Evolutionary conservation across 2,888 invertebrate genomes (phyloP).

Genomic region (Drosophila aldrichi): DNA sequence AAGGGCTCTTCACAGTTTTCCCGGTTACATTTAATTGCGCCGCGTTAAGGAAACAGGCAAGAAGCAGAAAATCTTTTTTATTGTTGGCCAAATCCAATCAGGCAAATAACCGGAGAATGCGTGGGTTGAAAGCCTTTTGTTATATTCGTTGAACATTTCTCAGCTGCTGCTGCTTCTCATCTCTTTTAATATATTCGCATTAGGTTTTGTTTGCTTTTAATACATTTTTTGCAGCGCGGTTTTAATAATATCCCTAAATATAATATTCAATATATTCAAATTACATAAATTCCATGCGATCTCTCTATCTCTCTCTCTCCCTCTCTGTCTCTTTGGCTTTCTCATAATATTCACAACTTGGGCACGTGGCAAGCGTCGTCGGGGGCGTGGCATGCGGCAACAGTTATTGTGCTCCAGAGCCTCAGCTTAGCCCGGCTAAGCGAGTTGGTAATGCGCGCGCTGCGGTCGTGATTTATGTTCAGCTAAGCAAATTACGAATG

Average conservation of each 20-base stretch:
- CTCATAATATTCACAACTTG: slow-evolving; percentile 62
- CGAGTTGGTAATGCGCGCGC: slow-evolving; percentile 72
- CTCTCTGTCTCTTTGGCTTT: slow-evolving; percentile 46
- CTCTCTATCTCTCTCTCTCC: slow-evolving; percentile 6
- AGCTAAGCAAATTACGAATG: slow-evolving; percentile 15
- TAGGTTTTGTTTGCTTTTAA: slow-evolving; percentile 44
- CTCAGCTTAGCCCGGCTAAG: slow-evolving; percentile 63
- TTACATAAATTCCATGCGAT: slow-evolving; percentile 66
- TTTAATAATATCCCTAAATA: slow-evolving; percentile 63
- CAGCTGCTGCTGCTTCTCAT: neutral
- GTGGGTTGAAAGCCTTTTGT: slow-evolving; percentile 61
- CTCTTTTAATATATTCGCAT: slow-evolving; percentile 76
- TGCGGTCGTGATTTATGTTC: slow-evolving; percentile 52
- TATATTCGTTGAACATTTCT: slow-evolving; percentile 35
- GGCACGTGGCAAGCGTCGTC: neutral
- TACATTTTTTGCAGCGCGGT: slow-evolving; percentile 35
- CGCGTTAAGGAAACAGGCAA: neutral
- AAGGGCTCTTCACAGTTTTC: slow-evolving; percentile 25
- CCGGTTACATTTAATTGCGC: slow-evolving; percentile 58
- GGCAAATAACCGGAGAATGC: slow-evolving; percentile 43
- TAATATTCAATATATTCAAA: slow-evolving; percentile 76
- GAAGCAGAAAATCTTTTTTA: slow-evolving; percentile 19
- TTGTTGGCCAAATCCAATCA: slow-evolving; percentile 59
- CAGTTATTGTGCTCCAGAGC: slow-evolving; percentile 54
- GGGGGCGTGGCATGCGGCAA: slow-evolving; percentile 58